phyloP scores from a whole-genome alignment of 2,797 vertebrate species.

The Allobates femoralis region DNA sequence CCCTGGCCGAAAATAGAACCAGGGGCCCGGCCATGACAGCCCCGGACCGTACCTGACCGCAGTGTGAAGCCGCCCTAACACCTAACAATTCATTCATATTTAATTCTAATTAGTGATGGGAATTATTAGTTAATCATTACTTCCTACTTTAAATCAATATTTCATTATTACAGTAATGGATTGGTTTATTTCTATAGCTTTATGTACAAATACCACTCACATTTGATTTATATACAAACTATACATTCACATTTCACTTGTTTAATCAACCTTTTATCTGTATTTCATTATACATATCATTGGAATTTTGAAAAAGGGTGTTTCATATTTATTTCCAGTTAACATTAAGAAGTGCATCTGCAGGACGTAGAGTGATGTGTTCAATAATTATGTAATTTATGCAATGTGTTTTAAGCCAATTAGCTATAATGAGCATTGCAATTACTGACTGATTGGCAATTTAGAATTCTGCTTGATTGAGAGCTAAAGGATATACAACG shows the following conservation, averaged over 20 bases:
- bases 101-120: not conserved
- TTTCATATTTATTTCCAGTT: constrained; percentile 2
- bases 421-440: constrained; percentile 30
- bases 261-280: not conserved
- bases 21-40: too few species aligned
- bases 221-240: not conserved
- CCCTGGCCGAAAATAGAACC: too few species aligned
- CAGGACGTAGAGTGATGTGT: constrained; percentile 20
- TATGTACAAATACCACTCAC: not conserved
- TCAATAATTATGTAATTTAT: constrained; percentile 37
- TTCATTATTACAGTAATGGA: not conserved
- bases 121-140: constrained; percentile 2
- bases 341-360: not conserved
- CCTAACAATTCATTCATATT: constrained; percentile 13
- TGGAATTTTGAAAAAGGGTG: not conserved
- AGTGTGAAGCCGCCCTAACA: not conserved
- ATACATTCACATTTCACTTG: not conserved
- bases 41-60: too few species aligned
- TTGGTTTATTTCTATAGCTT: not conserved
- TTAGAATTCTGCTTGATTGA: constrained; percentile 28
- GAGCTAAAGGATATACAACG: not conserved
- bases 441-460: constrained; percentile 40
- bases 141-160: not conserved
- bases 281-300: not conserved
- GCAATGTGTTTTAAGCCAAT: constrained; percentile 33